A percentile compares a stretch with the other conserved stretches of the same genome.
These are phyloP conservation scores for Euspilapteryx auroguttella DNA, from an alignment of 2,888 invertebrate genomes.

Conservation along the genomic window DNA sequence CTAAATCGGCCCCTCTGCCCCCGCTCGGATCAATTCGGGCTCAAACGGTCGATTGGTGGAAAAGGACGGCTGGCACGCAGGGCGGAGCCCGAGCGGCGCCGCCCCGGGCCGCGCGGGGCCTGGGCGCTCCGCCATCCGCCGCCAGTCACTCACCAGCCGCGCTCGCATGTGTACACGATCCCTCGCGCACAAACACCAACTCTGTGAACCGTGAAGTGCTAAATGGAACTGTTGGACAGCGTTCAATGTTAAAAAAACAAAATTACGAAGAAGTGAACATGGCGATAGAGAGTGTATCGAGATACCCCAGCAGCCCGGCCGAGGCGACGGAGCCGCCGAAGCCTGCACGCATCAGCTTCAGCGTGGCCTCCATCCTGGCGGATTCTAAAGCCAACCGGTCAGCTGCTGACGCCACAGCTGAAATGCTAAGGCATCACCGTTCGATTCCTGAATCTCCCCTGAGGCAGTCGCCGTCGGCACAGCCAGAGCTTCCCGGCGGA, in stretches of 20 bases:
- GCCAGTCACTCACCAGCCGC: constrained; percentile 54
- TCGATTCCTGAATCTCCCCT: constrained; percentile 52
- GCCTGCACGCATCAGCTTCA: constrained; percentile 76
- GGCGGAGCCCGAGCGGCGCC: constrained; percentile 12
- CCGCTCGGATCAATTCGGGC: constrained; percentile 49
- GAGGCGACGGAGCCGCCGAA: constrained; percentile 65
- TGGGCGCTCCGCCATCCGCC: constrained; percentile 17
- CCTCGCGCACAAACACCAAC: constrained; percentile 27
- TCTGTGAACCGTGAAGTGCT: constrained; percentile 27
- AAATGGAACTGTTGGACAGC: constrained; percentile 47
- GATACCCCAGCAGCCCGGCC: constrained; percentile 66
- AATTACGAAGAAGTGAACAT: constrained; percentile 64
- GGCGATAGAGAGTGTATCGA: constrained; percentile 70
- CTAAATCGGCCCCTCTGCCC: constrained; percentile 51
- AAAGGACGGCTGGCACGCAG: constrained; percentile 23
- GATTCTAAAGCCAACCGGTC: constrained; percentile 71
- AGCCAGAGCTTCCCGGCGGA: constrained; percentile 47
- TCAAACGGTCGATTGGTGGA: constrained; percentile 49
- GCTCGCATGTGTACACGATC: constrained; percentile 57
- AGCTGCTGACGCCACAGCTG: constrained; percentile 33
- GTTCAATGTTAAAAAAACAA: constrained; percentile 67
- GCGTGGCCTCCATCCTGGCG: constrained; percentile 84
- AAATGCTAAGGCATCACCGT: constrained; percentile 52
- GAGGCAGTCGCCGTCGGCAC: constrained; percentile 44
- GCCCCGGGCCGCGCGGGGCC: constrained; percentile 23